Percentiles rank a stretch among this genome's conserved stretches.
Conservation (phyloP, 1,140 invertebrate genomes). For the Luehdorfia chinensis region DNA sequence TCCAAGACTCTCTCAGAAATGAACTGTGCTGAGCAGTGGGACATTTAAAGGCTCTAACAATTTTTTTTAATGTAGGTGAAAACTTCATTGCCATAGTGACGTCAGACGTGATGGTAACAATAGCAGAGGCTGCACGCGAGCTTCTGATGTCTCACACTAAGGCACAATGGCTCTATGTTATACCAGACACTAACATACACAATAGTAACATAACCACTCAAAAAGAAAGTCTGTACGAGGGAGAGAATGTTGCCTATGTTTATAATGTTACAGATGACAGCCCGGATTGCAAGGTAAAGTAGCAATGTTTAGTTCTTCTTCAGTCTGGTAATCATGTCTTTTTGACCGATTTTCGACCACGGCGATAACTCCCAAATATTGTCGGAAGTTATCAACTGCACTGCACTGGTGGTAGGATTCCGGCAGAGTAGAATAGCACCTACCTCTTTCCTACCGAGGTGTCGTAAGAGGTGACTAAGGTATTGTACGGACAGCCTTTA, state of each 20-base stretch:
- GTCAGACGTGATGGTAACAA: conserved; percentile 70
- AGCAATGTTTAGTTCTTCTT: conserved; percentile 2
- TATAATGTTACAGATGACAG: conserved; percentile 81
- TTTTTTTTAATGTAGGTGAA: conserved; percentile 63
- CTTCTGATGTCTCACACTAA: conserved; percentile 81
- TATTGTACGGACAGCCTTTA: no score
- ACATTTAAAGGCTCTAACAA: no score
- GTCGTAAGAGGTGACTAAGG: no score
- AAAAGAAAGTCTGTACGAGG: conserved; percentile 81
- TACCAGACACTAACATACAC: conserved; percentile 78
- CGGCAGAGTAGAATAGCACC: no score
- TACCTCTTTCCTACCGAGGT: no score
- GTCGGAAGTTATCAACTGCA: no score
- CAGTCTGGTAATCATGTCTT: no score
- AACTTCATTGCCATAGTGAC: conserved; percentile 76
- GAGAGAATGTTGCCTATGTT: conserved; percentile 89
- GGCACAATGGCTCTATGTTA: conserved; percentile 88
- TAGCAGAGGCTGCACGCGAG: conserved; percentile 83
- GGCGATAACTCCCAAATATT: no score
- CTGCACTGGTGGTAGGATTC: no score
- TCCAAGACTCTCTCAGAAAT: no score
- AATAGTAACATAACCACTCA: conserved; percentile 76
- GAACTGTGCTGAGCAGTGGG: no score
- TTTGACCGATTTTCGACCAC: no score
- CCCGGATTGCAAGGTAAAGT: conserved; percentile 75